Base-by-base conservation (phyloP, 1,140 invertebrate species). In the Pseudomyrmex pallidus region DNA sequence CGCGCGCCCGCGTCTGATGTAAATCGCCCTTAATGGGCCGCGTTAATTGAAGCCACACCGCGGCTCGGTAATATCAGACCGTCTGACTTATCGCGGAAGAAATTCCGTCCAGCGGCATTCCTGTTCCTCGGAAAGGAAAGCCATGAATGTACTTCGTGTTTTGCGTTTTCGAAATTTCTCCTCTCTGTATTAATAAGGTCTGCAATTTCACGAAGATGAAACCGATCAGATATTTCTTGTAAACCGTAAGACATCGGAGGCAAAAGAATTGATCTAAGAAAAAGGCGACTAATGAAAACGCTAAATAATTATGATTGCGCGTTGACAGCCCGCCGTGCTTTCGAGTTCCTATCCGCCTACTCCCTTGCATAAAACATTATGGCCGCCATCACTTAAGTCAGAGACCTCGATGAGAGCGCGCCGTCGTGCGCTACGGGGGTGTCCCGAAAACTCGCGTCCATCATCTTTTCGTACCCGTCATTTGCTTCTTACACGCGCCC, bases 311-410 rank as follows among this genome's bases (percentile, higher is more conserved):
- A 90, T 91, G 85, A 89, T 90, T 74, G 77, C 86, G 84, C 87
- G 91, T 90, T 91, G 91, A 92, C 91, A 91, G 91, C 74, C 83
- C 88, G 72, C 84, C 83, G 82, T 89, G 84, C 72, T 82, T 50
- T 83, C 76, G 66, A 82, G 66, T 83, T 84, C 67, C 73, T 87
- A 90, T 89, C 88, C 85, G 84, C 89, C 88, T 78, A 89, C 85
- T 89, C 68, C 86, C 85, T 86, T 85, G 89, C 90, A 90, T 89
- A 90, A 91, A 92, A 90, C 90, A 92, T 91, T 91, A 92, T 91
- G 90, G 88, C 90, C 85, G 88, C 89, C 91, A 91, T 92, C 90
- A 90, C 87, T 92, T 91, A 90, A 90, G 78, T 25, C 70, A 74
- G 73, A 70, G 85, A 59, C 77, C 82, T 78, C 86, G 85, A 90